Evolutionary conservation across 92 coral and sea anemone genomes (phyloP).

Genomic region (Pocillopora meandrina): DNA sequence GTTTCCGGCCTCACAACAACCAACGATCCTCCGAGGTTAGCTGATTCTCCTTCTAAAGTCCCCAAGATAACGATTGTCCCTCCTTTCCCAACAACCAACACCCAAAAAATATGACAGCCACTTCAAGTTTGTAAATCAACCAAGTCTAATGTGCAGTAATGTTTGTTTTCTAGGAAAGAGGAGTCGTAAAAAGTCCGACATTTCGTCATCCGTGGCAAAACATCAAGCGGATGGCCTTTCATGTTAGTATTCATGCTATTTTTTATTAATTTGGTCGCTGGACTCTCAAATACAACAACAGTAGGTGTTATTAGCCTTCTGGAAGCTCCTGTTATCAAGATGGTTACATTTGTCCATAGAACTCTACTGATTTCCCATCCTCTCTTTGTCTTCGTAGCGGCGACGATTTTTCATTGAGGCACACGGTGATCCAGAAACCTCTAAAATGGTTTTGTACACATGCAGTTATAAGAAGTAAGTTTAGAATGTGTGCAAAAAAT

Average conservation of each 20-base stretch:
- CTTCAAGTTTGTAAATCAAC: too few relatives aligned
- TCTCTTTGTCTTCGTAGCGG: slow-evolving; percentile 56
- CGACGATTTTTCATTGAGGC: slow-evolving; percentile 96
- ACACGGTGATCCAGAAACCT: slow-evolving; percentile 92
- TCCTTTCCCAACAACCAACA: too few relatives aligned
- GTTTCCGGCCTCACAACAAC: too few relatives aligned
- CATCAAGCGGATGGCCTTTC: slow-evolving; percentile 96
- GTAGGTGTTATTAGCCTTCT: too few relatives aligned
- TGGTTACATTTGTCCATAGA: background rate
- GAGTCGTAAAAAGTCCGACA: slow-evolving; percentile 94
- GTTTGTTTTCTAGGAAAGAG: slow-evolving; percentile 75
- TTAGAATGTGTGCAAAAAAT: background rate
- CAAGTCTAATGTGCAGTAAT: background rate
- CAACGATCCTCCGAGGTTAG: too few relatives aligned
- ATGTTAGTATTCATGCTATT: slow-evolving; percentile 59
- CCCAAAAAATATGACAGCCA: too few relatives aligned
- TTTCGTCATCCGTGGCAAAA: slow-evolving; percentile 99
- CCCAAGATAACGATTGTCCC: too few relatives aligned
- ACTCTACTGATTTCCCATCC: background rate
- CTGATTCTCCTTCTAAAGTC: too few relatives aligned
- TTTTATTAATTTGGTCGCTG: too few relatives aligned
- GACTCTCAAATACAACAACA: too few relatives aligned
- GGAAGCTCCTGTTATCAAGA: too few relatives aligned
- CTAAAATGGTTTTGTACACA: slow-evolving; percentile 90
- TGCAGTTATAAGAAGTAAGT: slow-evolving; percentile 96